phyloP scores from a whole-genome alignment of 2,888 invertebrate genomes.

The Chrysolina americana region DNA sequence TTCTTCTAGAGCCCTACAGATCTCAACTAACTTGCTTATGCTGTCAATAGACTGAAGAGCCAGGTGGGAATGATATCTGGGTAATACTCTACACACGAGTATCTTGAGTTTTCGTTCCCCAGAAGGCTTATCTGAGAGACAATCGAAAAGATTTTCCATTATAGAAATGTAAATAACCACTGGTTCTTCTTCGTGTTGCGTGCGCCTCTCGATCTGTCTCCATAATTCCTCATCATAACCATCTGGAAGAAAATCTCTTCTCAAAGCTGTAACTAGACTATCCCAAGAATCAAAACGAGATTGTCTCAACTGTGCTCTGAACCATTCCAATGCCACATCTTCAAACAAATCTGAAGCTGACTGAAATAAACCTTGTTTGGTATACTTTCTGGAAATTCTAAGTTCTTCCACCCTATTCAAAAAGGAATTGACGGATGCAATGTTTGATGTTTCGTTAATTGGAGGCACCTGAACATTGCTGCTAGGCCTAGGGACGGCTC shows the following conservation, averaged over 20 bases:
- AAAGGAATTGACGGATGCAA: conserved; percentile 3
- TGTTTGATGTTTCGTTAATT: neutral
- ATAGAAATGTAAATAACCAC: conserved; percentile 27
- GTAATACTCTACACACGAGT: conserved; percentile 9
- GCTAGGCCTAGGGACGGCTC: neutral
- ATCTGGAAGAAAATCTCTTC: conserved; percentile 8
- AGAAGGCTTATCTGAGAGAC: conserved; percentile 12
- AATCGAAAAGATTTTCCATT: conserved; percentile 31
- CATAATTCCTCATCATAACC: conserved; percentile 23
- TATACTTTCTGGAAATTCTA: conserved; percentile 15
- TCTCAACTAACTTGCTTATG: conserved; percentile 13
- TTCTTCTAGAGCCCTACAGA: conserved; percentile 29
- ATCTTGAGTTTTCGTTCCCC: conserved; percentile 14
- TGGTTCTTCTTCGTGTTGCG: conserved; percentile 28
- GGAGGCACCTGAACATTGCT: neutral
- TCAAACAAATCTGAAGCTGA: conserved; percentile 25
- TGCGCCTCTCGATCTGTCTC: conserved; percentile 29
- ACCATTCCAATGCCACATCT: conserved; percentile 22
- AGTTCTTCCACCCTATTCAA: conserved; percentile 1
- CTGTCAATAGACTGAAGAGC: conserved; percentile 13
- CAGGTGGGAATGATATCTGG: neutral
- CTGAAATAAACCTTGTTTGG: neutral
- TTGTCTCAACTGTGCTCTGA: conserved; percentile 13
- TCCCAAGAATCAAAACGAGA: conserved; percentile 28
- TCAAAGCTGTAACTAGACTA: neutral